Evolutionary conservation across 2,888 invertebrate genomes (phyloP).

Genomic region (Ptychoptera albimana): DNA sequence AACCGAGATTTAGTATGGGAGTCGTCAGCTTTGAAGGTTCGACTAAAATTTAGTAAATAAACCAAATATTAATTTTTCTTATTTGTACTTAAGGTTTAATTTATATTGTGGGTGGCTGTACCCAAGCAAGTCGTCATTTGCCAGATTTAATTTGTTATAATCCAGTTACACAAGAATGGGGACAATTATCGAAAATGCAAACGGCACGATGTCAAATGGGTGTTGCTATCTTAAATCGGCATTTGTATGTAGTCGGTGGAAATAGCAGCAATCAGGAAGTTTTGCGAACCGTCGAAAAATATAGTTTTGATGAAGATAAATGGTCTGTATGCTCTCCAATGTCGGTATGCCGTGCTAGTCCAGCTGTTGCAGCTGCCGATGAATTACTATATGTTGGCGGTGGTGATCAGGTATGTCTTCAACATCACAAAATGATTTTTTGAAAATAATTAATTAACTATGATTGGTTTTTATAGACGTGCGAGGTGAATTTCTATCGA

Average conservation of each 20-base stretch:
- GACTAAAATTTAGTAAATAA: no score
- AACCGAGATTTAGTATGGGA: conserved; percentile 83
- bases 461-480: conserved; percentile 32
- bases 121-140: conserved; percentile 60
- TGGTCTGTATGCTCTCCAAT: conserved; percentile 66
- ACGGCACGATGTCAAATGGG: conserved; percentile 79
- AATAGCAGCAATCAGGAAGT: conserved; percentile 68
- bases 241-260: conserved; percentile 78
- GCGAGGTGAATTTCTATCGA: conserved; percentile 66
- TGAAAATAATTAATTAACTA: neutral
- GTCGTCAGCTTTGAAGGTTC: conserved; percentile 46
- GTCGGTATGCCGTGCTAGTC: conserved; percentile 60
- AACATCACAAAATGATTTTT: no score
- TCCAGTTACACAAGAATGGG: conserved; percentile 70
- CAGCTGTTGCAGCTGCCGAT: conserved; percentile 72
- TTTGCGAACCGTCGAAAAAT: conserved; percentile 62
- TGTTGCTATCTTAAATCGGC: conserved; percentile 66
- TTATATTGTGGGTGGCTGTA: conserved; percentile 84
- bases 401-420: conserved; percentile 60
- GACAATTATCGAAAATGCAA: conserved; percentile 56
- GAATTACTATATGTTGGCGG: conserved; percentile 71
- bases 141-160: conserved; percentile 66
- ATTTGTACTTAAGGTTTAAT: conserved; percentile 31
- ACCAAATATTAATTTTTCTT: neutral
- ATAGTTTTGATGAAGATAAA: conserved; percentile 33